These are phyloP conservation scores for Paramormyrops kingsleyae DNA, from an alignment of 2,113 vertebrate species.

Conservation along the genomic window DNA sequence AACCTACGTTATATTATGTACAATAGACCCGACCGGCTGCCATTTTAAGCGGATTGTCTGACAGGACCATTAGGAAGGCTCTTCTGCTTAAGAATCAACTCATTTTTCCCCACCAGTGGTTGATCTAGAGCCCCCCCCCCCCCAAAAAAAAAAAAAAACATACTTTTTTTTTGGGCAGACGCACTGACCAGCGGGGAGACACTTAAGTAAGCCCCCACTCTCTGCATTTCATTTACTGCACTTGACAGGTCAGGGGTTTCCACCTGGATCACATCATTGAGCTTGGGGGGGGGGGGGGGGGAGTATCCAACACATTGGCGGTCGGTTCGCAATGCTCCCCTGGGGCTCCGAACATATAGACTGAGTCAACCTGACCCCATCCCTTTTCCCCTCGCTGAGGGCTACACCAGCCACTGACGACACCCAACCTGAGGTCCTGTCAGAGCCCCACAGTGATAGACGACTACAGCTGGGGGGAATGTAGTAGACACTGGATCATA, in stretches of 20 bases:
- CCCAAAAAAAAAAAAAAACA: not conserved
- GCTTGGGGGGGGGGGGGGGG: not conserved
- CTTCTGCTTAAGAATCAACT: not conserved
- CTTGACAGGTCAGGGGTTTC: not conserved
- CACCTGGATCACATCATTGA: conserved; percentile 4
- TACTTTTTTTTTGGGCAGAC: not conserved
- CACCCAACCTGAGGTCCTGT: not conserved
- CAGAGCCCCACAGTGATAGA: not conserved
- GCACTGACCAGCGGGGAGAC: not conserved
- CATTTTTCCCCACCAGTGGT: not conserved
- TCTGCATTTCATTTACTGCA: not conserved
- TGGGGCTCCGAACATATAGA: not conserved
- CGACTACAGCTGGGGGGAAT: not conserved
- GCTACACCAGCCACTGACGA: not conserved
- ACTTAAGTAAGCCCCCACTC: not conserved
- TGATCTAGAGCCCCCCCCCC: not conserved
- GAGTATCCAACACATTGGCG: not conserved
- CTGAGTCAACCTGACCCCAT: not conserved
- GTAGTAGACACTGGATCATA: not conserved
- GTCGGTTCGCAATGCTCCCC: not conserved
- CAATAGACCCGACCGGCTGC: not conserved
- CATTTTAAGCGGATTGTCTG: not conserved
- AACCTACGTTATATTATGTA: not conserved
- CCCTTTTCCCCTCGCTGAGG: not conserved
- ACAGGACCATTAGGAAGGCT: not conserved